Base-by-base conservation (phyloP, 2,797 vertebrate species). In the Myotis daubentonii region DNA sequence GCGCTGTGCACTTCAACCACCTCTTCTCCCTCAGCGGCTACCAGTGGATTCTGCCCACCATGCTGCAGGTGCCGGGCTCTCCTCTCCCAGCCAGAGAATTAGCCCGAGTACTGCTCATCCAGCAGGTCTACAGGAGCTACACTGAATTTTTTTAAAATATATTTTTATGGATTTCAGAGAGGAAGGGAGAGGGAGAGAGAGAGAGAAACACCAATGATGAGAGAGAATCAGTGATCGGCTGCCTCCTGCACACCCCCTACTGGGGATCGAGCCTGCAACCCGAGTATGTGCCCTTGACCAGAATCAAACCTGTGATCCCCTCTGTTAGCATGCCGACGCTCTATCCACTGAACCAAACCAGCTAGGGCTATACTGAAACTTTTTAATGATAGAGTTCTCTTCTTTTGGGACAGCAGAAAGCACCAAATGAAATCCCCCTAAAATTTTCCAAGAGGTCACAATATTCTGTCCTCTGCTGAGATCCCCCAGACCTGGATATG, bases 21-120 rank as follows among this genome's bases (percentile, higher is more conserved):
- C 99, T 99, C 75, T 99, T 99, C 98, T 99, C 99, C 41, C 99
- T 99, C 96, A 99, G 99, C 0, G 99, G 99, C 0, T 99, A 99
- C 98, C 99, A 99, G 98, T 99, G 99, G 99, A 99, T 99, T 93
- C 99, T 99, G 72, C 99, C 99, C 33, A 99, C 99, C 94, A 99
- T 99, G 99, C 98, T 99, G 92, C 99, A 99, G 99, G 99, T 99
- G 93, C 97, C 0, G 0, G 28, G 51, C n/a, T 51, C 22, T 20
- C 41, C 20, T 47, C 33, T 60, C 12, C 81, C 20, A 15, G 3
- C 11, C 44, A 5, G 80, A 36, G 38, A 20, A 30, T 5, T 1
- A 23, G 8, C 82, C 60, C 8, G 1, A 41, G 30, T 2, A n/a
- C 72, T 36, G 15, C 75, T 80, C 30, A 1, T 10, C 0, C 9